These are phyloP conservation scores for Nothoprocta perdicaria DNA, from an alignment of 2,113 vertebrate species.

Conservation along the genomic window DNA sequence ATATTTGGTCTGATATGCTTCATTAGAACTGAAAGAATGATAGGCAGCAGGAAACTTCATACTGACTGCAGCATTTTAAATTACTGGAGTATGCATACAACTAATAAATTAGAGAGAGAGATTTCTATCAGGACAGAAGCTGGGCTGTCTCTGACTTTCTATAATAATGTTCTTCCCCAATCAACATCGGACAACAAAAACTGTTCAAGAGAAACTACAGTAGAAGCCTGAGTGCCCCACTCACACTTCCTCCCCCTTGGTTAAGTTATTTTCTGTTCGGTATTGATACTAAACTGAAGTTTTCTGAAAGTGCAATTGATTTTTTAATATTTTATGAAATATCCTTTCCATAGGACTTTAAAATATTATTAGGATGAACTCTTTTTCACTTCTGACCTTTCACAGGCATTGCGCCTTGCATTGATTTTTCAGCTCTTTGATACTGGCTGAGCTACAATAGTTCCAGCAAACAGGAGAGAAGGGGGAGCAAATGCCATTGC, in stretches of 20 bases:
- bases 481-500: conserved; percentile 25
- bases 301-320: conserved; percentile 60
- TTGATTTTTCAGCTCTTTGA: conserved; percentile 69
- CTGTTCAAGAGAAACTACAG: not conserved
- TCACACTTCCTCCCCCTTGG: not conserved
- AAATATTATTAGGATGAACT: conserved; percentile 65
- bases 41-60: not conserved
- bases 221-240: not conserved
- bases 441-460: conserved; percentile 31
- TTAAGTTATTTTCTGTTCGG: not conserved
- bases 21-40: not conserved
- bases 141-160: not conserved
- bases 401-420: conserved; percentile 2
- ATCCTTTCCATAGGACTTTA: conserved; percentile 34
- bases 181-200: not conserved
- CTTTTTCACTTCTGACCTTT: conserved; percentile 67
- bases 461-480: conserved; percentile 12
- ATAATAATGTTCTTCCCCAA: not conserved
- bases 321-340: conserved; percentile 50
- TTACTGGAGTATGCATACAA: not conserved
- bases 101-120: not conserved
- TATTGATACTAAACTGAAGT: conserved; percentile 30
- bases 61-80: not conserved
- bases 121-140: not conserved
- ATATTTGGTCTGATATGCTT: not conserved